A percentile compares a stretch with the other conserved stretches of the same genome.
Evolutionary conservation across 2,888 invertebrate species (phyloP).

Genomic region (Adela reaumurella): DNA sequence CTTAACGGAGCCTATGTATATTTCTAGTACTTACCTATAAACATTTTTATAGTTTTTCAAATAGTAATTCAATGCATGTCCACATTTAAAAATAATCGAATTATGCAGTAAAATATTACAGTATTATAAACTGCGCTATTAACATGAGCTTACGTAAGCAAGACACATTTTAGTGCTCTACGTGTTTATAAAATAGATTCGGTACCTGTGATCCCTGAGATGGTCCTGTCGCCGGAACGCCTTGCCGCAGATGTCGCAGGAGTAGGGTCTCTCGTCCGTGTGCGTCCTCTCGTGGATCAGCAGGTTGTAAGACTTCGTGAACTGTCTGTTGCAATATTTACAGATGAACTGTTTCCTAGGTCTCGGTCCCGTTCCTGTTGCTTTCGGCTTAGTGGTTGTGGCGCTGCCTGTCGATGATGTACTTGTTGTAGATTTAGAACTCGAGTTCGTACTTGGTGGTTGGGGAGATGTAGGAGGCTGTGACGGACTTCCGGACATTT

Average conservation of each 20-base stretch:
- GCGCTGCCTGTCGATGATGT: constrained; percentile 43
- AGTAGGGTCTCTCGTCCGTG: constrained; percentile 95
- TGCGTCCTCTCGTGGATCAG: constrained; percentile 97
- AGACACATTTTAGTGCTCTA: no score
- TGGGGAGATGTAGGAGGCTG: constrained; percentile 44
- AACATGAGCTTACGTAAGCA: no score
- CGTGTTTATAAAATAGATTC: constrained; percentile 6
- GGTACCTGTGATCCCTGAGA: constrained; percentile 86
- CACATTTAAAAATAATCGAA: no score
- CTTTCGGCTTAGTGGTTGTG: constrained; percentile 45
- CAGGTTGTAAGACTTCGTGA: constrained; percentile 96
- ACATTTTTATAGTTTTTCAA: no score
- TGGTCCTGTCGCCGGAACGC: constrained; percentile 97
- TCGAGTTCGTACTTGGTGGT: constrained; percentile 35
- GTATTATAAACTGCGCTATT: no score
- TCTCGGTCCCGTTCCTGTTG: constrained; percentile 63
- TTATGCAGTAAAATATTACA: no score
- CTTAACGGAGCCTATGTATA: no score
- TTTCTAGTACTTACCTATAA: no score
- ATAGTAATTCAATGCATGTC: no score
- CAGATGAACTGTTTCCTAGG: constrained; percentile 99
- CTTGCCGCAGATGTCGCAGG: constrained; percentile 97
- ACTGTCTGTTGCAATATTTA: constrained; percentile 95
- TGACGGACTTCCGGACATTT: constrained; percentile 45
- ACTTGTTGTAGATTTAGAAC: constrained; percentile 41